These are phyloP conservation scores for Azorinus chamasolen DNA, from an alignment of 2,888 invertebrate genomes.

Conservation along the genomic window DNA sequence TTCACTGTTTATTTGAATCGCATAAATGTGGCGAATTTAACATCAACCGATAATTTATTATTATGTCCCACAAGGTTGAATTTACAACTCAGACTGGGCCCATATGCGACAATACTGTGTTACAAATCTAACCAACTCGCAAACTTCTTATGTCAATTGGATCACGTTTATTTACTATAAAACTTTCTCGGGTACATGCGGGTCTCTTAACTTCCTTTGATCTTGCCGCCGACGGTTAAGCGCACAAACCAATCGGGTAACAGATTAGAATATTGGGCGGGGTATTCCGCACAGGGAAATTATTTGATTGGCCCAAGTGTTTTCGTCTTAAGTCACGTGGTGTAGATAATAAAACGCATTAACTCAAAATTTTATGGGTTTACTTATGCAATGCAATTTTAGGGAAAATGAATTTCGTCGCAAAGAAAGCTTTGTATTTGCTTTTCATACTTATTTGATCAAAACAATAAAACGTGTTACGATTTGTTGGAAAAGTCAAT, in stretches of 20 bases:
- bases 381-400: too few species aligned
- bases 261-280: constrained; percentile 52
- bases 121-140: constrained; percentile 72
- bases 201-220: constrained; percentile 69
- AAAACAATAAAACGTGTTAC: too few species aligned
- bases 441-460: too few species aligned
- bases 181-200: constrained; percentile 74
- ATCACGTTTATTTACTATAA: constrained; percentile 80
- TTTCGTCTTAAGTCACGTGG: constrained; percentile 20
- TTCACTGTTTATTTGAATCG: constrained; percentile 64
- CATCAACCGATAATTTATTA: constrained; percentile 69
- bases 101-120: constrained; percentile 34
- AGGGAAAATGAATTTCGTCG: too few species aligned
- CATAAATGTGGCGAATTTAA: constrained; percentile 78
- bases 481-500: too few species aligned
- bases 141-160: constrained; percentile 77
- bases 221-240: constrained; percentile 64
- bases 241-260: constrained; percentile 62
- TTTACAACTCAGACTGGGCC: too few species aligned
- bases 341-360: constrained; percentile 1
- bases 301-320: constrained; percentile 56
- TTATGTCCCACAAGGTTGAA: too few species aligned
- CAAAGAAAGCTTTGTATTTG: too few species aligned
- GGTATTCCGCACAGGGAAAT: constrained; percentile 4
- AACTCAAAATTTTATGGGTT: too few species aligned